A percentile compares a stretch with the other conserved stretches of the same genome.
These are phyloP conservation scores for Tetragonisca angustula DNA, from an alignment of 2,888 invertebrate genomes.

Conservation along the genomic window DNA sequence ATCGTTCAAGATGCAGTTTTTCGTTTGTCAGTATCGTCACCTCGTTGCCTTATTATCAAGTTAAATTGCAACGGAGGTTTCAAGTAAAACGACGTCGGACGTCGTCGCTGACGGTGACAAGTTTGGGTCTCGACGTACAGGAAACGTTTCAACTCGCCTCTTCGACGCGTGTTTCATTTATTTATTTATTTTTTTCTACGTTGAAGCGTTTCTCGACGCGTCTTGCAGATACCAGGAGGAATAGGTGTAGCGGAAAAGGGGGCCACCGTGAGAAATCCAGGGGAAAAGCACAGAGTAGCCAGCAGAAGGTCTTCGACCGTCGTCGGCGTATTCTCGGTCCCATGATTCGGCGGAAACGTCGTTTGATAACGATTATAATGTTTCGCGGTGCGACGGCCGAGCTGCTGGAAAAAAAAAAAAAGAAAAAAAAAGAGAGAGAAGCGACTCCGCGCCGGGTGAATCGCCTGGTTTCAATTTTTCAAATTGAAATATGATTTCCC, in stretches of 20 bases:
- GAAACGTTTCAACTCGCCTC: too few species aligned
- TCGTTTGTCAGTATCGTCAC: too few species aligned
- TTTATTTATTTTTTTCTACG: background rate
- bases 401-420: slow-evolving; percentile 7
- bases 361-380: slow-evolving; percentile 65
- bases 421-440: slow-evolving; percentile 18
- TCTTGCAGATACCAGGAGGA: slow-evolving; percentile 43
- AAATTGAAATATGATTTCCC: slow-evolving; percentile 41
- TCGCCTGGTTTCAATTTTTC: slow-evolving; percentile 45
- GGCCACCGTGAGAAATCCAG: slow-evolving; percentile 70
- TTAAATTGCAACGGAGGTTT: too few species aligned
- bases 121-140: background rate
- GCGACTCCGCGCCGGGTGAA: slow-evolving; percentile 20
- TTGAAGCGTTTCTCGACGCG: slow-evolving; percentile 22
- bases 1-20: too few species aligned
- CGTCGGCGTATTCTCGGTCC: slow-evolving; percentile 57
- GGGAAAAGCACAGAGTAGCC: slow-evolving; percentile 50
- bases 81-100: background rate
- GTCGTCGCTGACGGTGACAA: background rate
- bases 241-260: slow-evolving; percentile 66
- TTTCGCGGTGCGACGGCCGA: slow-evolving; percentile 47
- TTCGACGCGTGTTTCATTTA: too few species aligned
- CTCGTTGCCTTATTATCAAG: too few species aligned
- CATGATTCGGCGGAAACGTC: slow-evolving; percentile 64
- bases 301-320: slow-evolving; percentile 62